Conservation (phyloP, 2,888 invertebrate genomes). For the Octonoba sinensis region DNA sequence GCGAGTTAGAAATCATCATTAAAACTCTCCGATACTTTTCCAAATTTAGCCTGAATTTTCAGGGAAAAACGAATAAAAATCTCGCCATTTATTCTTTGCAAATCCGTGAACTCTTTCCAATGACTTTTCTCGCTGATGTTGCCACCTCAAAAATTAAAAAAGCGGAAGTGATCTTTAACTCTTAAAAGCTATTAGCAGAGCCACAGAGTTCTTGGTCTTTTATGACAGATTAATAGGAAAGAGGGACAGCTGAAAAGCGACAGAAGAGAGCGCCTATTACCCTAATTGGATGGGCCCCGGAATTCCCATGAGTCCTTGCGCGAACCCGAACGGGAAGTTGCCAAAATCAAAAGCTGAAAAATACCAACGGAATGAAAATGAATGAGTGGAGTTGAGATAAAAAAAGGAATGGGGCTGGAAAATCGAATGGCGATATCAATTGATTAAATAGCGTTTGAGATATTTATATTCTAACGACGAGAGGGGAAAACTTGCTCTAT, state of each 20-base stretch:
- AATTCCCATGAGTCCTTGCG: slow-evolving; percentile 1
- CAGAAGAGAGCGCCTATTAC: slow-evolving; percentile 50
- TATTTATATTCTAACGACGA: too few relatives aligned
- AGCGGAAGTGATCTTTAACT: neutral
- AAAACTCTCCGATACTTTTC: slow-evolving; percentile 35
- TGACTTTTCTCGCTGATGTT: slow-evolving; percentile 5
- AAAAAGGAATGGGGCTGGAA: neutral
- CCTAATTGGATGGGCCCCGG: slow-evolving; percentile 55
- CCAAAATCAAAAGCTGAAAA: slow-evolving; percentile 12
- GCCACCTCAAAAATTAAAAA: too few relatives aligned
- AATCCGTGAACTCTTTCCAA: slow-evolving; percentile 37
- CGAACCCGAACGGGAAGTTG: slow-evolving; percentile 5
- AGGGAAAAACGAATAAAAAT: slow-evolving; percentile 32
- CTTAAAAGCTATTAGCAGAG: slow-evolving; percentile 54
- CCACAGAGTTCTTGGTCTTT: slow-evolving; percentile 39
- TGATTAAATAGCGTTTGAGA: too few relatives aligned
- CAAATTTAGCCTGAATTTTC: neutral
- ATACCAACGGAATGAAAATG: neutral
- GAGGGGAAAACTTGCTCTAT: too few relatives aligned
- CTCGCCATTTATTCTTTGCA: slow-evolving; percentile 45
- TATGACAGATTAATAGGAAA: slow-evolving; percentile 62
- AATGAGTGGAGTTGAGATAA: slow-evolving; percentile 6
- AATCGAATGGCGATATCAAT: too few relatives aligned
- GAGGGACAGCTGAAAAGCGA: slow-evolving; percentile 35
- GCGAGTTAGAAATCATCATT: slow-evolving; percentile 22